Evolutionary conservation across 2,113 vertebrate genomes (phyloP).

Genomic region (Chunga burmeisteri): DNA sequence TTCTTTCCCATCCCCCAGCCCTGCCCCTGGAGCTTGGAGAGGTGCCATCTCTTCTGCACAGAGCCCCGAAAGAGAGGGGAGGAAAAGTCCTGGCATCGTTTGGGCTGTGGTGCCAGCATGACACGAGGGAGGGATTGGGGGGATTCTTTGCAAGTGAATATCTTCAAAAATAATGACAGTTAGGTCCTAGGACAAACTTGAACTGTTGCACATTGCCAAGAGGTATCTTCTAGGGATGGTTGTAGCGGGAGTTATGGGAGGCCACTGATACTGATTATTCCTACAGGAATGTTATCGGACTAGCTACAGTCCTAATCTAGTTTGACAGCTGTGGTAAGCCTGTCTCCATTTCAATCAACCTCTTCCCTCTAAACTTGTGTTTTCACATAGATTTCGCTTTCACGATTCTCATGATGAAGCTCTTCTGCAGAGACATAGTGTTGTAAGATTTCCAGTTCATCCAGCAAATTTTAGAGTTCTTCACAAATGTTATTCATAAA

Average conservation of each 20-base stretch:
- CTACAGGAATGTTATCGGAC: background rate
- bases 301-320: background rate
- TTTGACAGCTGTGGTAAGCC: background rate
- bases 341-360: background rate
- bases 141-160: background rate
- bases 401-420: background rate
- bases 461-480: background rate
- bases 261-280: background rate
- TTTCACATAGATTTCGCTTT: background rate
- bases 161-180: background rate
- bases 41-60: background rate
- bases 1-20: background rate
- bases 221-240: background rate
- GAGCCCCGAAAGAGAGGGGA: background rate
- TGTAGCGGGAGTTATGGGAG: background rate
- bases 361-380: background rate
- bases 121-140: background rate
- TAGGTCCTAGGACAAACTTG: background rate
- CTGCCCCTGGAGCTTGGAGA: background rate
- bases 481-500: background rate
- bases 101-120: accelerated
- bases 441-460: background rate
- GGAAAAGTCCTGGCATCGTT: background rate
- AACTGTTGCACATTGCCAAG: background rate
- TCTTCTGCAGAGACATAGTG: background rate